Conservation (phyloP, 2,888 invertebrate genomes). For the Polydrusus tereticollis region DNA sequence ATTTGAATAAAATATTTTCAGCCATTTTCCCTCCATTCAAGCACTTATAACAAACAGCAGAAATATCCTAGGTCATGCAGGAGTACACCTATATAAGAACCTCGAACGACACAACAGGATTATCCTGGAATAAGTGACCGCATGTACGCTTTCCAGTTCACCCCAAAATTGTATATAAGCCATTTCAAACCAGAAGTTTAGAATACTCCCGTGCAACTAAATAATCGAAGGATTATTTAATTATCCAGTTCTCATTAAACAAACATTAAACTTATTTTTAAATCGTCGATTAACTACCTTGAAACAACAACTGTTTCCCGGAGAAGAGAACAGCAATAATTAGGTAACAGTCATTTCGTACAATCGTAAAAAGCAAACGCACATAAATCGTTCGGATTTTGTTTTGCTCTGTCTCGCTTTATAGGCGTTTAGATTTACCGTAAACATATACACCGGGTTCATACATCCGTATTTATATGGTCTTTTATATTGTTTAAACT, state of each 20-base stretch:
- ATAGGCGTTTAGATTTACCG: slow-evolving; percentile 29
- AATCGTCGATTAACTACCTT: slow-evolving; percentile 21
- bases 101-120: no score
- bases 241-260: background rate
- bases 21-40: no score
- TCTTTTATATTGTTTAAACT: background rate
- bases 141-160: no score
- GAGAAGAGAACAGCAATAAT: slow-evolving; percentile 41
- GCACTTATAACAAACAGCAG: no score
- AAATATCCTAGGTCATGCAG: no score
- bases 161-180: no score
- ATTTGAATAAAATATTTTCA: no score
- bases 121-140: no score
- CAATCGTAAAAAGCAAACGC: slow-evolving; percentile 36
- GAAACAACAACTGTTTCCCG: slow-evolving; percentile 36
- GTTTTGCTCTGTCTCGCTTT: slow-evolving; percentile 29
- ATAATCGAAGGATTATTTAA: slow-evolving; percentile 14
- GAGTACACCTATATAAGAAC: no score
- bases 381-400: slow-evolving; percentile 35
- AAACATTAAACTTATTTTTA: slow-evolving; percentile 7
- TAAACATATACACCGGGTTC: slow-evolving; percentile 1
- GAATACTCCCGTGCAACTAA: background rate
- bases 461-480: slow-evolving; percentile 24
- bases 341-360: slow-evolving; percentile 39
- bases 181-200: background rate